Percentiles rank a stretch among this genome's conserved stretches.
Conservation (phyloP, 2,888 invertebrate species). For the Nephrotoma appendiculata region DNA sequence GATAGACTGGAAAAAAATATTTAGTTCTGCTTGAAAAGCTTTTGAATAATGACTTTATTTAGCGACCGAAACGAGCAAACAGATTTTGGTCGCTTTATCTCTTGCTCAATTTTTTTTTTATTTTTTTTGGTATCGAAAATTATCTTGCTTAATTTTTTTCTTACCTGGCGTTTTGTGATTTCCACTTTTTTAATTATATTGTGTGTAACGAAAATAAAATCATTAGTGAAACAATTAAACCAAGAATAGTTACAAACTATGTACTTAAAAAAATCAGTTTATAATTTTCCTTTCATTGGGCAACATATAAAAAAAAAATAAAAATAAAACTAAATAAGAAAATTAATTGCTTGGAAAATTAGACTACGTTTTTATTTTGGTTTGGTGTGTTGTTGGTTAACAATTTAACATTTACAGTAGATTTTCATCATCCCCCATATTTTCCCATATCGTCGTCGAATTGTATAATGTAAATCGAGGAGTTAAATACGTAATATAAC, state of each 20-base stretch:
- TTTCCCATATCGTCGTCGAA: too few species aligned
- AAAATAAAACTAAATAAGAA: neutral
- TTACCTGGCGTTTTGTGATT: neutral
- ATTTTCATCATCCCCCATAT: neutral
- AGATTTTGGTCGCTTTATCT: neutral
- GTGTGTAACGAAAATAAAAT: neutral
- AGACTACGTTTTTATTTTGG: neutral
- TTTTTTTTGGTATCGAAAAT: neutral
- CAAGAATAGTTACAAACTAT: neutral
- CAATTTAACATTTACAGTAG: neutral
- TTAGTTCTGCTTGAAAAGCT: neutral
- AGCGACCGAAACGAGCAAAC: neutral
- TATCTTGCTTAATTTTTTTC: neutral
- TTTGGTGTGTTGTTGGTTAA: neutral
- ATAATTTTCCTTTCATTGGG: neutral
- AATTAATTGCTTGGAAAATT: neutral
- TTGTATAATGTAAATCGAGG: neutral
- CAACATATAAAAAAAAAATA: neutral
- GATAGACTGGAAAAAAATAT: neutral
- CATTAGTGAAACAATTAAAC: neutral
- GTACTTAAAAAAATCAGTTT: neutral
- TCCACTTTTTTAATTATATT: neutral
- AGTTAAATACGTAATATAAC: neutral
- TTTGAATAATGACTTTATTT: neutral
- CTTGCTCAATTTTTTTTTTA: neutral